phyloP scores from a whole-genome alignment of 53 echinoderm and acorn worm species.

The Hippasteria phrygiana region DNA sequence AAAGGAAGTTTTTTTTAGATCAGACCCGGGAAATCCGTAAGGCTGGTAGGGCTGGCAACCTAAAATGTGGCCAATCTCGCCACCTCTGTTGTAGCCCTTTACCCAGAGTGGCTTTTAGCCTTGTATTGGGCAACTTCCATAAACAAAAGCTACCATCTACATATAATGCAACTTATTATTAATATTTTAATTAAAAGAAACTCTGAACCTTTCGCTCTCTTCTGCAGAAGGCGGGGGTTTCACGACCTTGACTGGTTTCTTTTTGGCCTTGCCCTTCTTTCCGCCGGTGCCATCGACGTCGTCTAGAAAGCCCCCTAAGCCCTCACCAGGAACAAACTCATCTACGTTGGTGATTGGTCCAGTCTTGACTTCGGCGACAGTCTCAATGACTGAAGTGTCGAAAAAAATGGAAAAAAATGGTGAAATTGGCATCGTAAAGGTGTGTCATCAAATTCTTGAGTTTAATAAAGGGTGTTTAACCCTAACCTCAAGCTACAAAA shows the following conservation, averaged over 20 bases:
- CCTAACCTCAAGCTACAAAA: no score
- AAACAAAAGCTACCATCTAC: no score
- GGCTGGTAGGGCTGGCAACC: no score
- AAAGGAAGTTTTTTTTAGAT: not conserved
- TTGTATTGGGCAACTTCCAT: no score
- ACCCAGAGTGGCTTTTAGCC: no score
- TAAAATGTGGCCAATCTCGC: no score
- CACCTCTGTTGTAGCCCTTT: no score
- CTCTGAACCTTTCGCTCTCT: constrained; percentile 65
- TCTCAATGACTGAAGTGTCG: constrained; percentile 73
- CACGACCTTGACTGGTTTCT: constrained; percentile 23
- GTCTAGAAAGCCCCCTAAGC: constrained; percentile 86
- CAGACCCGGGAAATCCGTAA: no score
- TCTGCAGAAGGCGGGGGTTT: constrained; percentile 3
- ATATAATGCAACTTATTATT: no score
- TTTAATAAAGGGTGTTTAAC: no score
- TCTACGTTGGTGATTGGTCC: constrained; percentile 74
- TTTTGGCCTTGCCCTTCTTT: constrained; percentile 61
- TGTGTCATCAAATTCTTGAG: no score
- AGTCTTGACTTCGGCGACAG: constrained; percentile 73
- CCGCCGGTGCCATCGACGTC: constrained; percentile 67
- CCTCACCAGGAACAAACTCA: constrained; percentile 91
- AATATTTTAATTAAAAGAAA: not conserved
- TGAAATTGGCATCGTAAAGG: not conserved
- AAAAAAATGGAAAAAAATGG: not conserved